These are phyloP conservation scores for Petrocephalus zakoni DNA, from an alignment of 2,113 vertebrate species.

Conservation along the genomic window DNA sequence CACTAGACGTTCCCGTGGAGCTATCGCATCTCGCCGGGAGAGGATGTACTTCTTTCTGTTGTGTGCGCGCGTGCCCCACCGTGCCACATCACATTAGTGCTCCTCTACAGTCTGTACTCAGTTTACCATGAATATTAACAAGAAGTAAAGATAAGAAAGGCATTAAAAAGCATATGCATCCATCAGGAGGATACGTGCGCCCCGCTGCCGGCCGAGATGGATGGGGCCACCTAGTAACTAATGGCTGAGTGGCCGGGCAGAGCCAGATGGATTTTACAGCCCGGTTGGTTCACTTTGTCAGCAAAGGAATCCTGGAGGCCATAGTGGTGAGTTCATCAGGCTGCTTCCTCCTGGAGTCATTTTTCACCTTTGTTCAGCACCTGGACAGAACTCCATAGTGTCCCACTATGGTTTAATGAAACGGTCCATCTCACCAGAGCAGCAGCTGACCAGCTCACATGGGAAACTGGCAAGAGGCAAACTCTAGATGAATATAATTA, in stretches of 20 bases:
- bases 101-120: not conserved
- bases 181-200: constrained; percentile 1
- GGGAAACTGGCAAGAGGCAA: not conserved
- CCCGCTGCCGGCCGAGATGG: not conserved
- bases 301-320: constrained; percentile 8
- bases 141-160: not conserved
- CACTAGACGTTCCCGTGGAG: not conserved
- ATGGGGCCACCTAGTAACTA: constrained; percentile 13
- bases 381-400: not conserved
- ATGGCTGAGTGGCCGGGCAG: not conserved
- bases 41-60: not conserved
- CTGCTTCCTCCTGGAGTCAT: not conserved
- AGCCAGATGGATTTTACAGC: not conserved
- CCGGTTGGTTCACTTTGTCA: constrained; percentile 21
- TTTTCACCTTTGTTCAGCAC: not conserved
- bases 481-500: not conserved
- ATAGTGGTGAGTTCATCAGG: not conserved
- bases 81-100: not conserved
- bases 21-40: not conserved
- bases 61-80: not conserved
- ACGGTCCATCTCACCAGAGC: not conserved
- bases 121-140: constrained; percentile 12
- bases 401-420: not conserved
- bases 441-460: no score
- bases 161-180: constrained; percentile 15